These are phyloP conservation scores for Hylyphantes graminicola DNA, from an alignment of 1,140 invertebrate species.

Conservation along the genomic window DNA sequence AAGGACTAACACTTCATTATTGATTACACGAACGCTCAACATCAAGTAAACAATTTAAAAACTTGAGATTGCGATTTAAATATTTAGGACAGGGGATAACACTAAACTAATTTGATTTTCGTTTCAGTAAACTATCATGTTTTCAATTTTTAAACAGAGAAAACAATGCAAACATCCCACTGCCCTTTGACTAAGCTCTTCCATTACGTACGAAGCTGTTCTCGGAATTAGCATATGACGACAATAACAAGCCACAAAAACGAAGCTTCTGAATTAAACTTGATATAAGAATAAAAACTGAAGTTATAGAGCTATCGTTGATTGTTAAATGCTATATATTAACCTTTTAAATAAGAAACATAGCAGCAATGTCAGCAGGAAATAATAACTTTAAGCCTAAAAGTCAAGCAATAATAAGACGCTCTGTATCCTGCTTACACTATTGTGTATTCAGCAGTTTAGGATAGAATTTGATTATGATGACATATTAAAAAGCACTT, in stretches of 20 bases:
- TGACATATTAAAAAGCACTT: conserved; percentile 1
- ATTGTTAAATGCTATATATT: neutral
- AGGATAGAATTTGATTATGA: neutral
- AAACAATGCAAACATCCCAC: conserved; percentile 5
- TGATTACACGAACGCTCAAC: too few relatives aligned
- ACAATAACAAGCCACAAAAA: conserved; percentile 16
- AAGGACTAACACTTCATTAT: too few relatives aligned
- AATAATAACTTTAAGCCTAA: conserved; percentile 45
- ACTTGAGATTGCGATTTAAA: too few relatives aligned
- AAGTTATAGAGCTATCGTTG: neutral
- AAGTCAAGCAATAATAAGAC: conserved; percentile 49
- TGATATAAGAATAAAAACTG: neutral
- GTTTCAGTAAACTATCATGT: neutral
- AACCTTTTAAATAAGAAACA: neutral
- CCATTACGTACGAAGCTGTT: conserved; percentile 12
- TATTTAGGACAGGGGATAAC: too few relatives aligned
- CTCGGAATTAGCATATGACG: conserved; percentile 31
- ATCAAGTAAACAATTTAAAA: too few relatives aligned
- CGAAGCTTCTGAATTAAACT: neutral
- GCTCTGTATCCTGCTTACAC: conserved; percentile 31
- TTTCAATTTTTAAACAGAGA: conserved; percentile 1
- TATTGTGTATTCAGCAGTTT: conserved; percentile 10
- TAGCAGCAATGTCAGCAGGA: conserved; percentile 39
- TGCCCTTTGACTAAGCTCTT: neutral
- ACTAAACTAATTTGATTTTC: too few relatives aligned